Base-by-base conservation (phyloP, 2,113 vertebrate genomes). In the Ranitomeya imitator region DNA sequence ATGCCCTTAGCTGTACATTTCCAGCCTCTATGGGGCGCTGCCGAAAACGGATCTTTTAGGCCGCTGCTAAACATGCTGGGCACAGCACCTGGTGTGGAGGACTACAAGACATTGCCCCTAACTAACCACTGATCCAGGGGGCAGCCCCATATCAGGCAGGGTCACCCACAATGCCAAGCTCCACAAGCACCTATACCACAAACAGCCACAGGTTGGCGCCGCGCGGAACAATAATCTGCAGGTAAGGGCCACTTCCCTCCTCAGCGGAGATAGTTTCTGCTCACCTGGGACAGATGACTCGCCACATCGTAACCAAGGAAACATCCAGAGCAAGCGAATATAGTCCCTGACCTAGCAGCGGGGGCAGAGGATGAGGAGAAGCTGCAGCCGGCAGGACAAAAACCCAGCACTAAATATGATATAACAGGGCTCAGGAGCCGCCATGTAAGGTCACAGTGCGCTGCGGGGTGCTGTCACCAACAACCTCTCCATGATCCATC, bases 281-380 rank as follows among this genome's bases (percentile, higher is more conserved):
- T 81, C 78, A 23, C 13, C 23, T 45, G 86, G 85, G 78, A 73
- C 3, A 23, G 79, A 61, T 88, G 86, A 83, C 57, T 83, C 79
- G 65, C 57, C 3, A 12, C 18, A 23, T 9, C 51, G 87, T 88
- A 88, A 83, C 87, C 87, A 83, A 63, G 80, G 87, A 61, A 83
- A 88, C 87, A 61, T 59, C 37, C 45, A 3, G 59, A 31, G 54
- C 61, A 16, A 57, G 12, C 31, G 31, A 18, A 78, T 71, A 59
- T 65, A 57, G 14, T 81, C 63, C 60, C 26, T 81, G 78, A 81
- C 86, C 78, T 14, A 55, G 78, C 86, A 73, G 63, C 23, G 77
- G 21, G 37, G 81, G 65, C 63, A 23, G 73, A 45, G 55, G 67
- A 51, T 63, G 69, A 76, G 69, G 69, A 76, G 37, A 84, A 6